These are phyloP conservation scores for Equus quagga DNA, from an alignment of 2,113 vertebrate genomes.

Conservation along the genomic window DNA sequence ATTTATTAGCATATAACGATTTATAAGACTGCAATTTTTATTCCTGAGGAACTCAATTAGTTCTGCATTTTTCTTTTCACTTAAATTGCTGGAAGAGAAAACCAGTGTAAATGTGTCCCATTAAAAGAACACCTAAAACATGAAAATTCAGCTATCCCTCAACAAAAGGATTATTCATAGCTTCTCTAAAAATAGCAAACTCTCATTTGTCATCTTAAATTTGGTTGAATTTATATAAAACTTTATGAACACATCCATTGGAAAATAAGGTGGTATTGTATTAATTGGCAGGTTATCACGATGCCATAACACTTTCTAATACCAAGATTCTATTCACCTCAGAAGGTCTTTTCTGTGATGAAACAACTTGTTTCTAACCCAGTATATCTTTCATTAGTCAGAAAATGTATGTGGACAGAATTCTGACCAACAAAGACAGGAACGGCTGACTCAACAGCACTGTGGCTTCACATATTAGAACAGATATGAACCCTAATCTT, in stretches of 20 bases:
- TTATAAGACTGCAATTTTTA: not conserved
- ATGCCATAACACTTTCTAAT: not conserved
- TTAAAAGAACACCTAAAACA: not conserved
- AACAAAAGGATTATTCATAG: not conserved
- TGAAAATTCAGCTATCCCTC: not conserved
- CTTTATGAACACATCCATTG: not conserved
- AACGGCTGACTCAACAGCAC: conserved; percentile 12
- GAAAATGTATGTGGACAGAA: conserved; percentile 37
- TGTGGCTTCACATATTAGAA: not conserved
- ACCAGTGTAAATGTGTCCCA: not conserved
- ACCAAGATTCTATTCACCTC: not conserved
- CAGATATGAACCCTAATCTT: conserved; percentile 62
- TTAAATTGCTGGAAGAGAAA: conserved; percentile 5
- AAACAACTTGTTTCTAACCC: conserved; percentile 34
- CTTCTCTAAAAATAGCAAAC: not conserved
- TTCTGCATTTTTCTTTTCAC: not conserved
- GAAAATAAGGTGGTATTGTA: not conserved
- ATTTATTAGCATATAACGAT: not conserved
- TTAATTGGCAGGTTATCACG: not conserved
- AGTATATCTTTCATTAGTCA: not conserved
- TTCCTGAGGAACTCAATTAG: not conserved
- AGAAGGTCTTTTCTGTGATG: not conserved
- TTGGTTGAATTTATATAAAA: not conserved
- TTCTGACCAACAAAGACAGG: not conserved
- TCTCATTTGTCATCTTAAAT: not conserved